A percentile compares a stretch with the other conserved stretches of the same genome.
These are phyloP conservation scores for Ellobium chinense DNA, from an alignment of 2,888 invertebrate genomes.

Conservation along the genomic window DNA sequence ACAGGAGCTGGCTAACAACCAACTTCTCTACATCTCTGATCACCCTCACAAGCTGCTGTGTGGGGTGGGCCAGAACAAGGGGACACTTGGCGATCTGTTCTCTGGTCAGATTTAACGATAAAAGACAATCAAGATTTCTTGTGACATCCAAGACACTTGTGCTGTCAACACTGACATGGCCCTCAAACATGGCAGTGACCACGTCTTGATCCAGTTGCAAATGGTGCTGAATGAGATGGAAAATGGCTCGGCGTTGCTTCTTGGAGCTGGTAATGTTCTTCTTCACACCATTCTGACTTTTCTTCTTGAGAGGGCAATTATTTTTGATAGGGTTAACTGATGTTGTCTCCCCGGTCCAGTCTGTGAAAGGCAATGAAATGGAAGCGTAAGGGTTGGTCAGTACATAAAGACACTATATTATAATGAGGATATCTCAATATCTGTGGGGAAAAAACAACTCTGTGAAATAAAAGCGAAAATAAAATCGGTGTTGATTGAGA, in stretches of 20 bases:
- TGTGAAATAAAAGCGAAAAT: no score
- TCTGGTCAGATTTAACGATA: conserved; percentile 2
- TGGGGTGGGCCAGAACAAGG: conserved; percentile 11
- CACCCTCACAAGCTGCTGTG: not conserved
- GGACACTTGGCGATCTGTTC: conserved; percentile 24
- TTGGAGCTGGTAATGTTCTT: conserved; percentile 11
- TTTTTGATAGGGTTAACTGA: not conserved
- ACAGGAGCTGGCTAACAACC: not conserved
- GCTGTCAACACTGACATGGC: not conserved
- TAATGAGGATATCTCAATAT: no score
- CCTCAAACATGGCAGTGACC: not conserved
- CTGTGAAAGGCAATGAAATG: not conserved
- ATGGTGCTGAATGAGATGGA: not conserved
- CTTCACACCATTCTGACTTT: not conserved
- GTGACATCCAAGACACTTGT: not conserved
- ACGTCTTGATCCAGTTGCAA: not conserved
- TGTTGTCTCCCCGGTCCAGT: conserved; percentile 7
- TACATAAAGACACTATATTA: no score
- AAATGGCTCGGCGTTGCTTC: not conserved
- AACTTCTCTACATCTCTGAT: not conserved
- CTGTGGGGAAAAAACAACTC: no score
- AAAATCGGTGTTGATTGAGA: no score
- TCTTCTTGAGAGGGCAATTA: not conserved
- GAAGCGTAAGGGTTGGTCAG: no score
- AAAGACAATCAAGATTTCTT: conserved; percentile 25